Percentiles rank a stretch among this genome's conserved stretches.
These are phyloP conservation scores for Caenorhabditis sp. DNA, from an alignment of 2,888 invertebrate species.

Conservation along the genomic window DNA sequence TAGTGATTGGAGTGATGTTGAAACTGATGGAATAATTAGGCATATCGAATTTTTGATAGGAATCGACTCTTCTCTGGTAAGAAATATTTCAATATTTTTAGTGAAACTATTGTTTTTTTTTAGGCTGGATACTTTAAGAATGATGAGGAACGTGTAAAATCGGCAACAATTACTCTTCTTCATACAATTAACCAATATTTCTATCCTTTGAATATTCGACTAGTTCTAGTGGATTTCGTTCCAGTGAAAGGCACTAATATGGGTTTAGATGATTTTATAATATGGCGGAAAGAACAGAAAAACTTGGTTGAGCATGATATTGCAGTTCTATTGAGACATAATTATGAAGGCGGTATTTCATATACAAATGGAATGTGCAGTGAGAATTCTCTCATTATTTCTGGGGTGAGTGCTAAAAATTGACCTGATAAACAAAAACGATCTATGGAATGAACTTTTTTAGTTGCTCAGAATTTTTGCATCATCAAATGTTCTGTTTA, in stretches of 20 bases:
- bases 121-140: constrained; percentile 47
- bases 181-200: constrained; percentile 51
- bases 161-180: constrained; percentile 39
- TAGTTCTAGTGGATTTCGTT: constrained; percentile 47
- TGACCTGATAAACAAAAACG: no score
- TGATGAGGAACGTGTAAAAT: constrained; percentile 33
- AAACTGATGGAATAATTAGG: constrained; percentile 22
- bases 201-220: constrained; percentile 46
- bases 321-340: constrained; percentile 45
- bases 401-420: constrained; percentile 38
- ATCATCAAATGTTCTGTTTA: no score
- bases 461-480: background rate
- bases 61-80: constrained; percentile 44
- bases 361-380: constrained; percentile 51
- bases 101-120: background rate
- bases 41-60: constrained; percentile 42
- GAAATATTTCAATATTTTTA: constrained; percentile 3
- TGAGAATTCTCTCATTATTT: constrained; percentile 44
- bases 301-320: constrained; percentile 49
- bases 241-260: constrained; percentile 49
- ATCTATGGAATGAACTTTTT: background rate
- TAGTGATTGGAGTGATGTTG: constrained; percentile 46
- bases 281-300: constrained; percentile 47
- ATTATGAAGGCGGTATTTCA: constrained; percentile 57
- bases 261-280: constrained; percentile 47